A percentile compares a stretch with the other conserved stretches of the same genome.
Evolutionary conservation across 2,113 vertebrate genomes (phyloP).

Genomic region (Tetraodon nigroviridis): DNA sequence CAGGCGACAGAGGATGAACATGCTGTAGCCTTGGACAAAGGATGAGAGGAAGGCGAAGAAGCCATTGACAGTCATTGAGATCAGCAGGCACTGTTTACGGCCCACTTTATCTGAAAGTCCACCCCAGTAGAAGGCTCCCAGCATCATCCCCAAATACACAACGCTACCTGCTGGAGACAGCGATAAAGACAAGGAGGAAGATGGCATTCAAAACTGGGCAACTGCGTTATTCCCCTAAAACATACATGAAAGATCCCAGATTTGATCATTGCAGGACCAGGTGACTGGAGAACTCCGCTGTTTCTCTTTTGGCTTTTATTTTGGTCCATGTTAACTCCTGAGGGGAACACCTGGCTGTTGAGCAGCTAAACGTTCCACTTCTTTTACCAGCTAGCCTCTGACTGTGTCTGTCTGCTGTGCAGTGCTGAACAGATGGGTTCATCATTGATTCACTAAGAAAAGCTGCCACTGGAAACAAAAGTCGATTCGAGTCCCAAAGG

Average conservation of each 20-base stretch:
- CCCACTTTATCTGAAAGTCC: constrained; percentile 94
- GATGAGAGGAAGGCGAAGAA: constrained; percentile 99
- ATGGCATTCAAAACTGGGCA: background rate
- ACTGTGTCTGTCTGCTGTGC: background rate
- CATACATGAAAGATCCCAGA: too few relatives aligned
- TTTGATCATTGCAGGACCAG: too few relatives aligned
- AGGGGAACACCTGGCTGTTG: background rate
- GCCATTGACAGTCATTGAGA: constrained; percentile 95
- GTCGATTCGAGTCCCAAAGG: background rate
- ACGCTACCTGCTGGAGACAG: constrained; percentile 90
- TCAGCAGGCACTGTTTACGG: constrained; percentile 90
- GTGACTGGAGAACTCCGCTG: background rate
- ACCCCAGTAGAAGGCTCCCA: constrained; percentile 97
- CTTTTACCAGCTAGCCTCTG: background rate
- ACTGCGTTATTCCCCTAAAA: background rate
- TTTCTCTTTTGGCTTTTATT: background rate
- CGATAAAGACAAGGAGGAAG: constrained; percentile 1
- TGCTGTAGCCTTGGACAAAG: constrained; percentile 96
- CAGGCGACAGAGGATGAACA: constrained; percentile 95
- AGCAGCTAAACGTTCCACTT: background rate
- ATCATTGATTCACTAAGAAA: background rate
- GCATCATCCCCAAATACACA: constrained; percentile 98
- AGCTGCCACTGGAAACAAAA: background rate
- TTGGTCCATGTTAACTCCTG: background rate
- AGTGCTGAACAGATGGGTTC: background rate